Percentiles rank a stretch among this genome's conserved stretches.
phyloP scores from a whole-genome alignment of 2,797 vertebrate genomes.

The Sebastes elongatus region DNA sequence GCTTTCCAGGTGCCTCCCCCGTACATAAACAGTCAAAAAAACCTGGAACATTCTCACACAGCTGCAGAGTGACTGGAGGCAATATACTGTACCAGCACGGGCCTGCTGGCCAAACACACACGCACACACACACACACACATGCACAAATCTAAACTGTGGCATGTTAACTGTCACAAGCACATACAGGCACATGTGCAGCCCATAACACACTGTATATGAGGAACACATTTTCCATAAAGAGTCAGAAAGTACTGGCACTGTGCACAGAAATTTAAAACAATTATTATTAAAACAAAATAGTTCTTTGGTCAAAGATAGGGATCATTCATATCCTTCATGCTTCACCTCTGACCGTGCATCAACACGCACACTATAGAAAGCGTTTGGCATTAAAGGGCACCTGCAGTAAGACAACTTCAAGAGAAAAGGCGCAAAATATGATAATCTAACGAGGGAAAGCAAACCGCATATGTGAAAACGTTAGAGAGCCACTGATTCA shows the following conservation, averaged over 20 bases:
- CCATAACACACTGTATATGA: neutral
- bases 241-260: neutral
- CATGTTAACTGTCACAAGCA: conserved; percentile 56
- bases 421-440: conserved; percentile 71
- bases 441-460: conserved; percentile 84
- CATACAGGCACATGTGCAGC: conserved; percentile 41
- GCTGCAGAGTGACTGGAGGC: conserved; percentile 83
- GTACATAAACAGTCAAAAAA: conserved; percentile 73
- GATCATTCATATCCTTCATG: neutral
- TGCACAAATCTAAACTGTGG: conserved; percentile 41
- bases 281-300: neutral
- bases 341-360: neutral
- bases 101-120: conserved; percentile 79
- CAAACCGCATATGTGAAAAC: conserved; percentile 83
- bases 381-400: conserved; percentile 26
- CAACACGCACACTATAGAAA: conserved; percentile 13
- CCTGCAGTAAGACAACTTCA: conserved; percentile 62
- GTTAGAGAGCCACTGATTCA: conserved; percentile 81
- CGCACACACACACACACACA: conserved; percentile 27
- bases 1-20: conserved; percentile 83
- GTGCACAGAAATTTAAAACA: neutral
- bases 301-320: neutral
- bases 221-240: neutral
- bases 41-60: conserved; percentile 81
- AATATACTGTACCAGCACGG: conserved; percentile 77